phyloP scores from a whole-genome alignment of 2,797 vertebrate genomes.

The Silurus lanzhouensis region DNA sequence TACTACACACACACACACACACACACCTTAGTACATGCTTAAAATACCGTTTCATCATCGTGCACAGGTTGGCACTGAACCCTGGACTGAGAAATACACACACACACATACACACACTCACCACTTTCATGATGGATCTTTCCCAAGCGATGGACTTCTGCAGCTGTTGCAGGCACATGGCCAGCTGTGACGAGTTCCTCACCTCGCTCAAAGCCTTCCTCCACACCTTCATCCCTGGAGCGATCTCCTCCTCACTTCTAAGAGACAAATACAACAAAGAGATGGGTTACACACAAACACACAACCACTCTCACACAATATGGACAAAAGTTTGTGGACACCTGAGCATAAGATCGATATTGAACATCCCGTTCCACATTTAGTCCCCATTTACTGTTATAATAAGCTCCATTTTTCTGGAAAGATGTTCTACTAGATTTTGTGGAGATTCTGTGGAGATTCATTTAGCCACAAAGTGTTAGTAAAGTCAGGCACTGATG shows the following conservation, averaged over 20 bases:
- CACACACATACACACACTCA: conserved; percentile 62
- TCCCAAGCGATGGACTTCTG: conserved; percentile 99
- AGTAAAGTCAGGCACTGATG: too few species aligned
- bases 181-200: conserved; percentile 93
- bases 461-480: too few species aligned
- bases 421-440: too few species aligned
- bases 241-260: conserved; percentile 96
- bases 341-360: too few species aligned
- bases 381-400: too few species aligned
- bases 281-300: conserved; percentile 30
- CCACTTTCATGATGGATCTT: conserved; percentile 99
- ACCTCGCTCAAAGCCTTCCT: conserved; percentile 92
- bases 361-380: too few species aligned
- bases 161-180: conserved; percentile 97
- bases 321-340: too few species aligned
- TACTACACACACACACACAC: conserved; percentile 79
- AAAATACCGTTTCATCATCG: conserved; percentile 11
- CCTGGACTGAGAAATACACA: background rate
- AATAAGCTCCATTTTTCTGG: too few species aligned
- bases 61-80: background rate
- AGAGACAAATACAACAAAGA: conserved; percentile 42
- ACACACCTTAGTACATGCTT: conserved; percentile 13
- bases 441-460: too few species aligned
- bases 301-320: background rate
- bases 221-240: conserved; percentile 97